Evolutionary conservation across 2,113 vertebrate genomes (phyloP).

Genomic region (Halichoerus grypus): DNA sequence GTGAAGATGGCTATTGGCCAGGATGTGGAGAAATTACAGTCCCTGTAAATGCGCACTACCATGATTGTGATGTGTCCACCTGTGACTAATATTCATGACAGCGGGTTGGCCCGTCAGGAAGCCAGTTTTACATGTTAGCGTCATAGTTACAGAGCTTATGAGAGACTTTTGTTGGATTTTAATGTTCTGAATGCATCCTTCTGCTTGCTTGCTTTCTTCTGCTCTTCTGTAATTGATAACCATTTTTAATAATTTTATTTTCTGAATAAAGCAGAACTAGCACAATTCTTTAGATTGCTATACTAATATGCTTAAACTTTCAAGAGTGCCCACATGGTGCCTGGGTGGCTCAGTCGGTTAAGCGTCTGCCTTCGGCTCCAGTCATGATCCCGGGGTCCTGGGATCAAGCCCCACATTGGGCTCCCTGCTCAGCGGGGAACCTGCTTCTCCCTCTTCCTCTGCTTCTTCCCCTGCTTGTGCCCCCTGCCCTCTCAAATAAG

Average conservation of each 20-base stretch:
- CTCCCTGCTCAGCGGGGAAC: not conserved
- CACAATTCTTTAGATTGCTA: not conserved
- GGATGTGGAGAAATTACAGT: not conserved
- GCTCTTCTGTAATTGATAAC: not conserved
- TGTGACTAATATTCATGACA: not conserved
- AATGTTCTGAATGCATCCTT: not conserved
- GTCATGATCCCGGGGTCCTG: not conserved
- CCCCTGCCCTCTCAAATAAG: not conserved
- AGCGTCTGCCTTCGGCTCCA: not conserved
- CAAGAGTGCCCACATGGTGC: not conserved
- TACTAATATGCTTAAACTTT: constrained; percentile 44
- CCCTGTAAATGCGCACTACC: not conserved
- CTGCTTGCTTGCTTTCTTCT: not conserved
- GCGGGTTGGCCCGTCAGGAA: not conserved
- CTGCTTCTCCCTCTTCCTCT: not conserved
- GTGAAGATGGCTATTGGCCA: not conserved
- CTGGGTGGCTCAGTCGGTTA: not conserved
- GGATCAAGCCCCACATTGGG: not conserved
- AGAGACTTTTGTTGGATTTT: not conserved
- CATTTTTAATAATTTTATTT: constrained; percentile 42
- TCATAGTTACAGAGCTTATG: not conserved
- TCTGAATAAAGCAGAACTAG: constrained; percentile 29
- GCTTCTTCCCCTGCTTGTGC: not conserved
- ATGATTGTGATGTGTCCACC: not conserved
- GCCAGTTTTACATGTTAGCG: not conserved